Percentiles rank a stretch among this genome's conserved stretches.
Conservation (phyloP, 1,140 invertebrate species). For the Chlorops oryzae region DNA sequence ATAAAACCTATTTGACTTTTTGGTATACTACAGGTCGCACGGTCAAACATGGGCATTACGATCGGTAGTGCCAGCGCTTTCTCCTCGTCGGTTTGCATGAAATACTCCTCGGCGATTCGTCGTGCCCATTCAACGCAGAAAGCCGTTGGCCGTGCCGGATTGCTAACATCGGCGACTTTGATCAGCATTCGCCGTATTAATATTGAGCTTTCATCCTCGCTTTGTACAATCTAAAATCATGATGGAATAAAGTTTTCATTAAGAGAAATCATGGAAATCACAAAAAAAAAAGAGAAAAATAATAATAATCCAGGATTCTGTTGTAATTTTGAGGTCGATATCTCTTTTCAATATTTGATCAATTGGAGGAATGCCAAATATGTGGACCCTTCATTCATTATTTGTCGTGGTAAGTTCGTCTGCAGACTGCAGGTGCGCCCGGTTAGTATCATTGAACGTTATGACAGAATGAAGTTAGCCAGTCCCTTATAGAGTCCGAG, state of each 20-base stretch:
- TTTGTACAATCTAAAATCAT: slow-evolving; percentile 23
- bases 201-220: slow-evolving; percentile 45
- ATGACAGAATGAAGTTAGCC: no score
- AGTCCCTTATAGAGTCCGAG: no score
- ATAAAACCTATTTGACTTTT: slow-evolving; percentile 95
- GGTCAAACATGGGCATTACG: slow-evolving; percentile 95
- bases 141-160: slow-evolving; percentile 78
- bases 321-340: neutral
- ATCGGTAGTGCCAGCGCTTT: slow-evolving; percentile 77
- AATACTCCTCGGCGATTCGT: slow-evolving; percentile 85
- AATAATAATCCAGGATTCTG: neutral
- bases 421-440: no score
- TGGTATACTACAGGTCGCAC: slow-evolving; percentile 86
- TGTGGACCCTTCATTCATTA: no score
- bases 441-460: no score
- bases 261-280: neutral
- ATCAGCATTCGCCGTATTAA: slow-evolving; percentile 78
- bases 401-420: no score
- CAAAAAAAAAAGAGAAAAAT: neutral
- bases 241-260: neutral
- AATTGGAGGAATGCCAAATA: no score
- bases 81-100: slow-evolving; percentile 89
- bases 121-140: slow-evolving; percentile 88
- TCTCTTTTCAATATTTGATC: no score
- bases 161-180: slow-evolving; percentile 95